Base-by-base conservation (phyloP, 2,113 vertebrate genomes). In the Lipotes vexillifer region DNA sequence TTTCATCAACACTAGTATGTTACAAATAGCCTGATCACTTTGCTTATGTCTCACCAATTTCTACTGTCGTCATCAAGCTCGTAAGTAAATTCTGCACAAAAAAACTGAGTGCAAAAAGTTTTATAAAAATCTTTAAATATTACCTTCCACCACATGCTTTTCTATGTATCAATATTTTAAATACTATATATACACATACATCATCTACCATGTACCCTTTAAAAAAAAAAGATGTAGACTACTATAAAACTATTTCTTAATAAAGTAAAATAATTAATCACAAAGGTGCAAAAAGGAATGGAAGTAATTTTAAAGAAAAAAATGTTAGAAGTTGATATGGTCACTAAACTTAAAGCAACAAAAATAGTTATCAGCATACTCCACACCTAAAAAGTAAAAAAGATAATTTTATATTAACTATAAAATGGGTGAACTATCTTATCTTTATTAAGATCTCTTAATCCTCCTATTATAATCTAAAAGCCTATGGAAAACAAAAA, bases 61-160 rank as follows among this genome's bases (percentile, higher is more conserved):
- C 71, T 91, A 72, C 4, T 93, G 87, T 20, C 69, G 20, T 25
- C 33, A 96, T 77, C 44, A 97, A 85, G 29, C 25, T 38, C 65
- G 15, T 33, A 91, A 21, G 5, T 41, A 83, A 38, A 25, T 75
- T 81, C n/a, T 71, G 14, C 27, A 82, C 75, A 36, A 27, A 82
- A 36, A 74, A 96, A 59, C 0, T 33, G 41, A 92, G 29, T 44
- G 80, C 25, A 69, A 18, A 89, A 80, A 63, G 29, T 44, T 21
- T 83, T 82, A 68, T n/a, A 77, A 94, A 95, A 90, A 90, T 63
- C 18, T 78, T 93, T 49, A 94, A 52, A 61, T 83, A 90, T 15
- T 20, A 83, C 68, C 36, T 90, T 90, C 80, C 10, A 88, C 38
- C 23, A 78, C 29, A 87, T 78, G 25, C 68, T 88, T 91, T 88